These are phyloP conservation scores for Cylindroiulus punctatus DNA, from an alignment of 2,888 invertebrate genomes.

Conservation along the genomic window DNA sequence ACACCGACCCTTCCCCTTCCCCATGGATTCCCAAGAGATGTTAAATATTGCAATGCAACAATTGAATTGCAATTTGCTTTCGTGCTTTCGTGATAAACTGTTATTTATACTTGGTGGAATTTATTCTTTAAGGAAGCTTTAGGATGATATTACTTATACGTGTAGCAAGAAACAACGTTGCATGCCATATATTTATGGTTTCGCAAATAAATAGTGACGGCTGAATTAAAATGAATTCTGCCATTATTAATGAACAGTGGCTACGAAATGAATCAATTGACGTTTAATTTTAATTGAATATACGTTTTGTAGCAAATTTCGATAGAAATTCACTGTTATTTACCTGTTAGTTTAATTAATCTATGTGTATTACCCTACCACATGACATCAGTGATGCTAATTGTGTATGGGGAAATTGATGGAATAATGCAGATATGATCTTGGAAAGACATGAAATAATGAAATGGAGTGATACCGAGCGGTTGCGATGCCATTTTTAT, in stretches of 20 bases:
- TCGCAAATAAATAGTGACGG: not conserved
- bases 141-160: not conserved
- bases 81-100: not conserved
- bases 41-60: not conserved
- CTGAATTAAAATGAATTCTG: not conserved
- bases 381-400: no score
- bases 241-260: not conserved
- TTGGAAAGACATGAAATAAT: no score
- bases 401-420: no score
- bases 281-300: not conserved
- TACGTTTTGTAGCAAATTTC: no score
- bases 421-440: no score
- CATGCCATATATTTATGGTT: not conserved
- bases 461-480: no score
- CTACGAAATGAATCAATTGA: not conserved
- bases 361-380: no score
- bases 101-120: not conserved
- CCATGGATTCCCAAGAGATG: not conserved
- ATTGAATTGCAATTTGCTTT: conserved; percentile 21
- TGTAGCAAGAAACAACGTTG: not conserved
- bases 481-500: no score
- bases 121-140: not conserved
- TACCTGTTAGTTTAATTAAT: no score
- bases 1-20: not conserved
- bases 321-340: no score